Percentiles rank a stretch among this genome's conserved stretches.
phyloP scores from a whole-genome alignment of 2,113 vertebrate species.

The Nycticryphes semicollaris region DNA sequence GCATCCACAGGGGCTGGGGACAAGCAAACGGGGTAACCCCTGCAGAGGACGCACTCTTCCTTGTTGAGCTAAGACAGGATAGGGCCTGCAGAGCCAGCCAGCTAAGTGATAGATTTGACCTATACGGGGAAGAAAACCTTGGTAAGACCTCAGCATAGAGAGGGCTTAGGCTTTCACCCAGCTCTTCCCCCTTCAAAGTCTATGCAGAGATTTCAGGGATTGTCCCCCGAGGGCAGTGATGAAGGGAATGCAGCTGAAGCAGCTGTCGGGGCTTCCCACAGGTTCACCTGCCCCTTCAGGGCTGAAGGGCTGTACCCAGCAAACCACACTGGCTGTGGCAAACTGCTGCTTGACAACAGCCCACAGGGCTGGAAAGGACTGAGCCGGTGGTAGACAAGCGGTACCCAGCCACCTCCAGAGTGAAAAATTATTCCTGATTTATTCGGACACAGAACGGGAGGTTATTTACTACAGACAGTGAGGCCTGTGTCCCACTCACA shows the following conservation, averaged over 20 bases:
- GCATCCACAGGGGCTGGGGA: neutral
- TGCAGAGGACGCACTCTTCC: neutral
- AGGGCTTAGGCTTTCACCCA: neutral
- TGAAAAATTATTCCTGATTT: accelerated
- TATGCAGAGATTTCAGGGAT: neutral
- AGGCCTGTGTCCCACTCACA: accelerated
- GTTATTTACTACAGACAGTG: neutral
- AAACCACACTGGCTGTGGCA: neutral
- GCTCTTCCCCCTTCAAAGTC: neutral
- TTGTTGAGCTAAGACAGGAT: neutral
- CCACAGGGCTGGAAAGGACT: neutral
- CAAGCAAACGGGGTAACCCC: neutral
- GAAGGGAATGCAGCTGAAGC: neutral
- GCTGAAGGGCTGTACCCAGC: neutral
- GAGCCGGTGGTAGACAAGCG: neutral
- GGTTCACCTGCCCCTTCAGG: neutral
- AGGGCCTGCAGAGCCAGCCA: neutral
- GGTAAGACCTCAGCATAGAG: neutral
- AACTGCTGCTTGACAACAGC: neutral
- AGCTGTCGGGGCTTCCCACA: neutral
- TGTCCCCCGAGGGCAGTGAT: neutral
- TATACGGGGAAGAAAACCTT: neutral
- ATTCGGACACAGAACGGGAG: accelerated
- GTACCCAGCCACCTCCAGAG: neutral
- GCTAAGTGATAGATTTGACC: neutral